A percentile compares a stretch with the other conserved stretches of the same genome.
phyloP scores from a whole-genome alignment of 2,113 vertebrate species.

The Cyprinodon tularosa region DNA sequence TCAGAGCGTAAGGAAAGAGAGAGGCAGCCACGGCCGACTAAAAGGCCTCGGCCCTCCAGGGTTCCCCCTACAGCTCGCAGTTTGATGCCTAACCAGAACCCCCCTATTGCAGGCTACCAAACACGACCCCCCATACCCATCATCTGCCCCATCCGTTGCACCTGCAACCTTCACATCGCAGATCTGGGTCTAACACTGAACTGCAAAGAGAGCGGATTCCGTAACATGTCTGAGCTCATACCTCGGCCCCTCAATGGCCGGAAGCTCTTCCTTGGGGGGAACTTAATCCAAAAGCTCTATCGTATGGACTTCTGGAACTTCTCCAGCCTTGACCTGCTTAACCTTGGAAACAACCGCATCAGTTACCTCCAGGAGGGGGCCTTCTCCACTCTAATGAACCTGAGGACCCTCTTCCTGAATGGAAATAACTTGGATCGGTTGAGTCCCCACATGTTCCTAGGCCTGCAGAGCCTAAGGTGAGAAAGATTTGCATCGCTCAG shows the following conservation, averaged over 20 bases:
- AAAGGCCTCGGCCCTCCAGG: constrained; percentile 87
- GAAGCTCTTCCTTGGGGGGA: constrained; percentile 95
- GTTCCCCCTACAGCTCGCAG: constrained; percentile 89
- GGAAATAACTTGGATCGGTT: constrained; percentile 93
- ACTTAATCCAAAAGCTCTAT: constrained; percentile 96
- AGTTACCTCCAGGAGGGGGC: constrained; percentile 96
- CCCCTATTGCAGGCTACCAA: constrained; percentile 92
- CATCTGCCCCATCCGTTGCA: constrained; percentile 93
- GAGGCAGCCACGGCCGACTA: constrained; percentile 88
- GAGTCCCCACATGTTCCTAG: constrained; percentile 93
- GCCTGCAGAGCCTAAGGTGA: constrained; percentile 87
- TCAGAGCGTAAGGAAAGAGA: constrained; percentile 88
- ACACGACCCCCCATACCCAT: constrained; percentile 96
- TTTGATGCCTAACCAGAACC: constrained; percentile 90
- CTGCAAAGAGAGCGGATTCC: constrained; percentile 92
- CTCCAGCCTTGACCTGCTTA: constrained; percentile 94
- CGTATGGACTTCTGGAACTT: constrained; percentile 98
- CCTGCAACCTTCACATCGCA: constrained; percentile 95
- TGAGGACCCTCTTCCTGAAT: constrained; percentile 94
- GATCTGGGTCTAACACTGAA: constrained; percentile 96
- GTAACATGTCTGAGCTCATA: constrained; percentile 94
- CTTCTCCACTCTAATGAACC: constrained; percentile 91
- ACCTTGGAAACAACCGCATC: constrained; percentile 96
- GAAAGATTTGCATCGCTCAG: background rate
- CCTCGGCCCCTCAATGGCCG: constrained; percentile 95